Evolutionary conservation across 2,888 invertebrate species (phyloP).

Genomic region (Eretmocerus hayati): DNA sequence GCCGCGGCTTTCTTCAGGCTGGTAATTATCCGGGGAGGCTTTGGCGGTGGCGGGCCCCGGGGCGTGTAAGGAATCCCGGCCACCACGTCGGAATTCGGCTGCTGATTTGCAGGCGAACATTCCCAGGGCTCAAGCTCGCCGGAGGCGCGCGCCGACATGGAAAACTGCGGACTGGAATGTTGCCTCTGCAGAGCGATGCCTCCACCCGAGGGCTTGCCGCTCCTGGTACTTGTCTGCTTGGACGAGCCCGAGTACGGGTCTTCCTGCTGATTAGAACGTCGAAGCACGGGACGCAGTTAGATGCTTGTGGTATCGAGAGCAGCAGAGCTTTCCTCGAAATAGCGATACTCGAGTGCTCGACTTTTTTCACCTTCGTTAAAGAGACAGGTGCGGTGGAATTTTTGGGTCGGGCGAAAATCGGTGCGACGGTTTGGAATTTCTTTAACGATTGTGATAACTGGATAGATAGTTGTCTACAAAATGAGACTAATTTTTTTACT

Average conservation of each 20-base stretch:
- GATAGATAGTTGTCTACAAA: too few relatives aligned
- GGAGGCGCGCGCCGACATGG: background rate
- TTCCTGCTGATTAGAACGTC: conserved; percentile 16
- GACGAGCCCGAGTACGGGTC: conserved; percentile 24
- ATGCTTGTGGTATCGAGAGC: too few relatives aligned
- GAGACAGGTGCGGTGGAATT: too few relatives aligned
- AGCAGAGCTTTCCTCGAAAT: too few relatives aligned
- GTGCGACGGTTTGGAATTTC: too few relatives aligned
- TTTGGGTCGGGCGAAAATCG: too few relatives aligned
- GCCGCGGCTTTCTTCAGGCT: conserved; percentile 33
- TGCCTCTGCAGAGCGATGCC: conserved; percentile 32
- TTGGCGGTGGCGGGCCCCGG: conserved; percentile 32
- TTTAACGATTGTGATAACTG: too few relatives aligned
- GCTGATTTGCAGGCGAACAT: conserved; percentile 2
- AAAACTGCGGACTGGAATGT: conserved; percentile 34
- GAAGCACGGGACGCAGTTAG: too few relatives aligned
- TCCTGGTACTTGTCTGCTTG: too few relatives aligned
- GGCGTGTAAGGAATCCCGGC: conserved; percentile 15
- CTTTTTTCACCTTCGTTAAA: too few relatives aligned
- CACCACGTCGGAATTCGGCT: conserved; percentile 2
- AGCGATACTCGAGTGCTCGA: too few relatives aligned
- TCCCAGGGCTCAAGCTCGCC: conserved; percentile 18
- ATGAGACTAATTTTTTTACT: too few relatives aligned
- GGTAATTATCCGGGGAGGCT: conserved; percentile 39
- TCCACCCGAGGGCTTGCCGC: conserved; percentile 9